Evolutionary conservation across 2,888 invertebrate species (phyloP).

Genomic region (Nemoura dubitans): DNA sequence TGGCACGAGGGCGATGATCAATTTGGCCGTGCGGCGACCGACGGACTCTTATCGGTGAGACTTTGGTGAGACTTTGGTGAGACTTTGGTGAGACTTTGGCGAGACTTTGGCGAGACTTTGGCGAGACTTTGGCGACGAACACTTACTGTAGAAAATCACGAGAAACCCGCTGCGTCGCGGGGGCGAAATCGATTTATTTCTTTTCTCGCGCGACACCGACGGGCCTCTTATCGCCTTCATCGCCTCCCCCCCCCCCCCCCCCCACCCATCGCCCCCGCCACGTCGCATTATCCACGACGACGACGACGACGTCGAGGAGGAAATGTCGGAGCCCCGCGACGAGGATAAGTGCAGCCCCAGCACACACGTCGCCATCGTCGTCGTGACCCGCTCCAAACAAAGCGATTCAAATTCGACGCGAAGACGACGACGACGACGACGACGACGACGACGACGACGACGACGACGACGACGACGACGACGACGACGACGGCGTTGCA

Average conservation of each 20-base stretch:
- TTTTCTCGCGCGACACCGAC: background rate
- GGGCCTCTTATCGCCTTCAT: background rate
- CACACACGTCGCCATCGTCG: background rate
- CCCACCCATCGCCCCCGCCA: background rate
- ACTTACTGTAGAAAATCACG: background rate
- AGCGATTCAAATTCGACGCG: background rate
- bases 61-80: no score
- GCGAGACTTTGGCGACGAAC: background rate
- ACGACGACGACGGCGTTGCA: no score
- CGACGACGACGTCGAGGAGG: no score
- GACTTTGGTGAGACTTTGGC: no score
- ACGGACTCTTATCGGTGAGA: no score
- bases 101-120: no score
- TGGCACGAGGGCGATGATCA: no score
- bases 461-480: no score
- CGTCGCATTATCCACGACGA: background rate
- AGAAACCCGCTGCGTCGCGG: background rate
- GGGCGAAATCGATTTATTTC: background rate
- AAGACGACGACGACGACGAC: background rate
- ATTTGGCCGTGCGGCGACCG: no score
- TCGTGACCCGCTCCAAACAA: background rate
- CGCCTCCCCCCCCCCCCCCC: constrained; percentile 8
- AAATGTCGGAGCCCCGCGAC: background rate
- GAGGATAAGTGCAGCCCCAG: constrained; percentile 19
- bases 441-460: no score